Evolutionary conservation across 2,888 invertebrate species (phyloP), one percentile per base, ranked within the genome.

Genomic region (Zonitis immaculata): DNA sequence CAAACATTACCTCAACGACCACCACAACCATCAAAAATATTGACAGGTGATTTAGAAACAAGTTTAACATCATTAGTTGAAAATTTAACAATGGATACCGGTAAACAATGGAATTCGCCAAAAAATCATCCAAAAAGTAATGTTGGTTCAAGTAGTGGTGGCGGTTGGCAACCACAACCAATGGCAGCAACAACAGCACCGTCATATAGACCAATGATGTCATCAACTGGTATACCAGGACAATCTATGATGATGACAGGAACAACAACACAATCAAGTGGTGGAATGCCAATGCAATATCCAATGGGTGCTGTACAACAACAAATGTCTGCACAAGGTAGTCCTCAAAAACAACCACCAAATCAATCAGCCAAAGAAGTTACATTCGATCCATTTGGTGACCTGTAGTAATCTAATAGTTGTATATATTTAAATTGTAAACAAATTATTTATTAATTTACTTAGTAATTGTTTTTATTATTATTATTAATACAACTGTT

Each of bases 11-110:
- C 70, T 6, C 68, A 65, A 25, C 63, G 68, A 43, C 72, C 72
- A 18, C 65, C 72, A 25, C 73, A 70, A 50, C 75, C 74, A 16
- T 63, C 71, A 6, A 81, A 80, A 66, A 87, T 96, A 51, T 82
- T 96, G 57, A 92, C 94, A 12, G 93, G 94, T 47, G 96, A 96
- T 77, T 79, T 97, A 74, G 96, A 97, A 75, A 90, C 92, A 63
- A 95, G 95, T 65, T 85, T 97, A 58, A 94, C 95, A 56, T 90
- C 90, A 61, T 80, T 97, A 66, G 96, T 95, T 58, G 93, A 95
- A 78, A 96, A 95, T 78, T 82, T 97, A 67, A 84, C 87, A 66
- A 93, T 93, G 73, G 91, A 91, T 79, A 75, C 77, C 46, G 86
- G 85, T 58, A 71, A 88, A 79, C 91, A 91, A 79, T 92, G 92